Evolutionary conservation across 2,113 vertebrate genomes (phyloP).

Genomic region (Nyctereutes procyonoides): DNA sequence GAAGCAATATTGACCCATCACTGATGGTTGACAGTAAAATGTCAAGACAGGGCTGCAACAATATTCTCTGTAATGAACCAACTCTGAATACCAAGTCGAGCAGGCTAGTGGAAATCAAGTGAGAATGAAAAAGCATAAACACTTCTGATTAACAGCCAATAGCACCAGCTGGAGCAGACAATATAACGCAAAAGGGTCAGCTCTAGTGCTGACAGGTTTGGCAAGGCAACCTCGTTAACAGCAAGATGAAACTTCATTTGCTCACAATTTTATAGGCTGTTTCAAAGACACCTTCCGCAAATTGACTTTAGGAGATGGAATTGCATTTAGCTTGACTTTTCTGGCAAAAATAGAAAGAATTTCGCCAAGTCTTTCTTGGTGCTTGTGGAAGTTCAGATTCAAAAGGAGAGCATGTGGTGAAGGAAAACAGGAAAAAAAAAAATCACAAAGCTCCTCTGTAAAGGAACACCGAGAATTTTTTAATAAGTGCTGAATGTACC

Average conservation of each 20-base stretch:
- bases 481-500: not conserved
- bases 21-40: constrained; percentile 68
- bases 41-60: constrained; percentile 75
- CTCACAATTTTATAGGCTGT: constrained; percentile 75
- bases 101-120: constrained; percentile 70
- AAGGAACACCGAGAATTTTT: not conserved
- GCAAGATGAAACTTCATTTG: constrained; percentile 82
- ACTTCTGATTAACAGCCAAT: constrained; percentile 83
- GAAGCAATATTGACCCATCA: constrained; percentile 76
- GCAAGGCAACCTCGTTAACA: constrained; percentile 80
- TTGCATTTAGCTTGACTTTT: constrained; percentile 59
- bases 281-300: constrained; percentile 71
- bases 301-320: constrained; percentile 75
- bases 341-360: constrained; percentile 59
- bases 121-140: constrained; percentile 83
- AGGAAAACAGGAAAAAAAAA: not conserved
- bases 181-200: constrained; percentile 73
- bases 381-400: not conserved
- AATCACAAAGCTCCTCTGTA: not conserved
- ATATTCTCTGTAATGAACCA: constrained; percentile 72
- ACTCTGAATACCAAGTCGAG: constrained; percentile 74
- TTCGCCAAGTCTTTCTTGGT: not conserved
- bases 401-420: not conserved
- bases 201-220: constrained; percentile 71
- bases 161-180: constrained; percentile 81